phyloP scores from a whole-genome alignment of 2,113 vertebrate species.

The Nothoprocta pentlandii region DNA sequence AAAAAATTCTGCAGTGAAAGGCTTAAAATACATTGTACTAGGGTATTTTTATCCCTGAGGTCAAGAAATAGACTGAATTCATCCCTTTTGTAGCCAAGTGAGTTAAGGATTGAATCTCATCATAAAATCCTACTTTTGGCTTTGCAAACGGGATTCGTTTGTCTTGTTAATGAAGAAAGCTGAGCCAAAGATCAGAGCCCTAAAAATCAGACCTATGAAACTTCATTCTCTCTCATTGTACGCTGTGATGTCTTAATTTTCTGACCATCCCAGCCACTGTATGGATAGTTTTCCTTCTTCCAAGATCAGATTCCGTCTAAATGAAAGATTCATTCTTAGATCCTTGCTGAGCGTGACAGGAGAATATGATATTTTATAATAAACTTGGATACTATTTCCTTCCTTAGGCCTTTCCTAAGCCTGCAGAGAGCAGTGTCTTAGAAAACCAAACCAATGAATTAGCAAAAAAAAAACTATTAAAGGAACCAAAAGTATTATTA shows the following conservation, averaged over 20 bases:
- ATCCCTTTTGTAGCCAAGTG: rapidly evolving
- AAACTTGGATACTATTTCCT: background rate
- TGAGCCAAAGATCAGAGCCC: background rate
- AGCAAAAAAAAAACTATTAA: background rate
- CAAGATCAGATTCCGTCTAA: rapidly evolving
- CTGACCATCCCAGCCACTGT: background rate
- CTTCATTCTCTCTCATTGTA: rapidly evolving
- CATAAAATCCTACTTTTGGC: background rate
- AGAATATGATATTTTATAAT: background rate
- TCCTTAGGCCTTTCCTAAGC: background rate
- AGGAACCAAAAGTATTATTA: background rate
- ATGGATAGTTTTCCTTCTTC: rapidly evolving
- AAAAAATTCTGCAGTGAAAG: background rate
- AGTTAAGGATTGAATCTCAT: background rate
- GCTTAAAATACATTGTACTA: background rate
- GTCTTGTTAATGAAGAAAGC: background rate
- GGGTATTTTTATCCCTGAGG: background rate
- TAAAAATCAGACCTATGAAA: background rate
- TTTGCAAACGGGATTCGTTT: background rate
- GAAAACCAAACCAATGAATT: background rate
- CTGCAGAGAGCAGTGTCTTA: background rate
- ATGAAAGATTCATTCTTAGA: background rate
- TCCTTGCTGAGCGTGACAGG: background rate
- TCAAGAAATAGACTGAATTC: background rate
- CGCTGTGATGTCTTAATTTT: rapidly evolving